A percentile compares a stretch with the other conserved stretches of the same genome.
Conservation (phyloP, 2,797 vertebrate species). For the Staurois parvus region DNA sequence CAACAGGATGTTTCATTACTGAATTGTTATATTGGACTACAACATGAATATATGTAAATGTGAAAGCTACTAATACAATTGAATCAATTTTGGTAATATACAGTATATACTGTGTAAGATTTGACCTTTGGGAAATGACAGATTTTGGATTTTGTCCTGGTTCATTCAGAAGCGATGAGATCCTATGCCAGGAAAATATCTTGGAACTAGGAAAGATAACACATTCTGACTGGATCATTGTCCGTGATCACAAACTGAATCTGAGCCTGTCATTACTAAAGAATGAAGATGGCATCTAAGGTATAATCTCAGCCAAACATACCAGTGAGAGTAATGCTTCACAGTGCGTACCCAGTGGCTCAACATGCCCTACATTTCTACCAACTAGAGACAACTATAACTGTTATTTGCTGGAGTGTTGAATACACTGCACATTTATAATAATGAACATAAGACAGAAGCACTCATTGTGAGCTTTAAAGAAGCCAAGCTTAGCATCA, state of each 20-base stretch:
- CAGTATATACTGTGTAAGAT: neutral
- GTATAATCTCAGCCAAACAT: slow-evolving; percentile 18
- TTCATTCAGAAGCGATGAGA: neutral
- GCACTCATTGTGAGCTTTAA: neutral
- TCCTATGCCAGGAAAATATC: neutral
- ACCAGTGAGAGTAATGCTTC: neutral
- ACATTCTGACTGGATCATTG: neutral
- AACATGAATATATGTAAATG: no score
- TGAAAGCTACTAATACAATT: no score
- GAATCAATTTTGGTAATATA: neutral
- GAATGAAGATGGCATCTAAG: neutral
- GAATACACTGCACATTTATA: neutral
- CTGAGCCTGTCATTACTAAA: neutral
- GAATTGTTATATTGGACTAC: no score
- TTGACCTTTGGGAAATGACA: neutral
- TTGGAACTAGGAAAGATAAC: no score
- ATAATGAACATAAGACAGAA: slow-evolving; percentile 9
- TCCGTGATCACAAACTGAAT: neutral
- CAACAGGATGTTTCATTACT: no score
- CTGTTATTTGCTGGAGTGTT: neutral
- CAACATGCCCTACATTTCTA: neutral
- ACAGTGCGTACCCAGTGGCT: slow-evolving; percentile 19
- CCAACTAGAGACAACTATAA: neutral
- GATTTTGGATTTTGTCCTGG: neutral
- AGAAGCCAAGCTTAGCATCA: slow-evolving; percentile 8